Base-by-base conservation (phyloP, 2,797 vertebrate species). In the Rhabdomys pumilio region DNA sequence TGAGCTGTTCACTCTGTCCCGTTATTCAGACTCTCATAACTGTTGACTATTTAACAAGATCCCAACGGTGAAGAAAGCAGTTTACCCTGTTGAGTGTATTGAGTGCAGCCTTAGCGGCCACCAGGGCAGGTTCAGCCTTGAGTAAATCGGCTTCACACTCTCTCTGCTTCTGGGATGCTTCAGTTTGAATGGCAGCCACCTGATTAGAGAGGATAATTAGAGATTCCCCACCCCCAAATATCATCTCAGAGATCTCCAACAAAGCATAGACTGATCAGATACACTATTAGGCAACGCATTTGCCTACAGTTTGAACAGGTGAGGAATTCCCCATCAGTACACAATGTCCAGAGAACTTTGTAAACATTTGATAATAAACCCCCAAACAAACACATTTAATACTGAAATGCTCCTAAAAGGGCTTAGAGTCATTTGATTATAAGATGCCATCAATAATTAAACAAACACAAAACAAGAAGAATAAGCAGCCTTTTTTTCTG, bases 61-160 rank as follows among this genome's bases (percentile, higher is more conserved):
- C 44, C 53, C 13, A 34, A 1, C 6, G 82, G 59, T 14, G 29
- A 81, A 38, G 22, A 47, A 57, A 6, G 59, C 0, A 67, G 47
- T 81, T 97, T 98, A 99, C 99, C 98, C 99, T 99, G 98, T 99
- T 99, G 92, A 99, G 98, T 1, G 98, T 99, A 91, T 99, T 97
- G 47, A 99, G 98, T 0, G 99, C 99, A 96, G 97, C 98, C 4
- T 98, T 98, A 17, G 99, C 99, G 3, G 99, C 99, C 91, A 98
- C 98, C 86, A 99, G 98, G 0, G 98, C 98, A 0, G 99, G 99
- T 97, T 99, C 99, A 31, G 99, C 99, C 98, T 99, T 99, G 81
- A 98, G 96, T 14, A 99, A 97, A 94, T 99, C 99, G 2, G 97
- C 97, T 97, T 99, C 99, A 96, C 99, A 99, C 90, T 99, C 99